Evolutionary conservation across 2,888 invertebrate species (phyloP).

Genomic region (Amiota mariae): DNA sequence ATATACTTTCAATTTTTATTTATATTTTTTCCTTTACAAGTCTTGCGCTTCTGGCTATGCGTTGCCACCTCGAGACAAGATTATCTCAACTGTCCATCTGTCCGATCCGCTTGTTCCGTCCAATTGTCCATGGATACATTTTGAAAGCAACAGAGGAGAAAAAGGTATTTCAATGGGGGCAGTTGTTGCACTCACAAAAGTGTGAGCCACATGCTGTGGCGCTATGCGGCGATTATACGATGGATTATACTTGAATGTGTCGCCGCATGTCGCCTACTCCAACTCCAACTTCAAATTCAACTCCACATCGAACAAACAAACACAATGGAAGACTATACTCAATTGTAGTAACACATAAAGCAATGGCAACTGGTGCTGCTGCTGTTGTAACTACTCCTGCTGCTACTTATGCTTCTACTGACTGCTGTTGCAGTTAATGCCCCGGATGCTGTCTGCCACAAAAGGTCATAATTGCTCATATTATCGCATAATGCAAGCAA

Average conservation of each 20-base stretch:
- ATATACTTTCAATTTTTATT: no score
- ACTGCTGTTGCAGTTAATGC: background rate
- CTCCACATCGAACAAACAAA: background rate
- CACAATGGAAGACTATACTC: no score
- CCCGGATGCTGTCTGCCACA: constrained; percentile 8
- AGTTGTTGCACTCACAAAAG: background rate
- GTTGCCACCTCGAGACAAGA: background rate
- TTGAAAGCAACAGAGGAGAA: no score
- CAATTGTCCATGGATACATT: background rate
- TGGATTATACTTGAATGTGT: constrained; percentile 47
- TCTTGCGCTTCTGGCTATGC: background rate
- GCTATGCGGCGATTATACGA: constrained; percentile 64
- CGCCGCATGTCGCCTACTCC: constrained; percentile 16
- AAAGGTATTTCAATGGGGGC: constrained; percentile 13
- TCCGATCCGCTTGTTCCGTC: background rate
- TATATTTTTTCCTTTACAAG: no score
- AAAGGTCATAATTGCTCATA: constrained; percentile 29
- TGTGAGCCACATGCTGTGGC: constrained; percentile 67
- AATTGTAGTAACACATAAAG: no score
- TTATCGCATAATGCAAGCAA: constrained; percentile 18
- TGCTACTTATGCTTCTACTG: background rate
- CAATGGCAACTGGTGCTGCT: constrained; percentile 5
- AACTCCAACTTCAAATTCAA: background rate
- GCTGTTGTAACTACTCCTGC: background rate
- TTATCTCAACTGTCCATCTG: constrained; percentile 21